phyloP scores from a whole-genome alignment of 2,888 invertebrate genomes.

The Germaria angustata region DNA sequence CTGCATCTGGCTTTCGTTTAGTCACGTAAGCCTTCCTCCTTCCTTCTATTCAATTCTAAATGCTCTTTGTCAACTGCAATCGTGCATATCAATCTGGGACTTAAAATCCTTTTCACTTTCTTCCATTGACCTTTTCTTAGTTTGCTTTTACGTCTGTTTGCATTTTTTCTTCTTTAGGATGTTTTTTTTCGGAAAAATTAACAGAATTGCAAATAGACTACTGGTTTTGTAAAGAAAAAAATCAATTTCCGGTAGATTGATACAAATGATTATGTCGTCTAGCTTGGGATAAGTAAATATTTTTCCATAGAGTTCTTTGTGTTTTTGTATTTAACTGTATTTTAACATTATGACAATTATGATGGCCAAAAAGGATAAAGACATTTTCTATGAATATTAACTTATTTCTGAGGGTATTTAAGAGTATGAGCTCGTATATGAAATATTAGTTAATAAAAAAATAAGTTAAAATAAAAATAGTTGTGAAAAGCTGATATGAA shows the following conservation, averaged over 20 bases:
- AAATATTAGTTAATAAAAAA: background rate
- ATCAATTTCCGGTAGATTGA: conserved; percentile 62
- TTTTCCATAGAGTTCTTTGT: background rate
- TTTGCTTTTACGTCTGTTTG: background rate
- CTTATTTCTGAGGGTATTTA: too few relatives aligned
- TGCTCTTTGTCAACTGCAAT: conserved; percentile 49
- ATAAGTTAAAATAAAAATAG: background rate
- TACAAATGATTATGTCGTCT: conserved; percentile 57
- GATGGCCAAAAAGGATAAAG: background rate
- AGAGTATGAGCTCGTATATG: too few relatives aligned
- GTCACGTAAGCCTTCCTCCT: conserved; percentile 31
- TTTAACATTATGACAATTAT: background rate
- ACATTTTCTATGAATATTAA: too few relatives aligned
- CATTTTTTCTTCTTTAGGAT: background rate
- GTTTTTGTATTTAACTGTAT: background rate
- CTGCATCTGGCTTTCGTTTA: conserved; percentile 35
- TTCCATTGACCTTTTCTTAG: conserved; percentile 48
- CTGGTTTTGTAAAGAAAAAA: conserved; percentile 15
- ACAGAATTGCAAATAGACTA: conserved; percentile 10
- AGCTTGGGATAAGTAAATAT: conserved; percentile 36
- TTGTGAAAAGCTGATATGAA: too few relatives aligned
- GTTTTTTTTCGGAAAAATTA: conserved; percentile 12
- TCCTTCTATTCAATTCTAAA: background rate
- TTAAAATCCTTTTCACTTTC: conserved; percentile 65
- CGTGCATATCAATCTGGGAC: conserved; percentile 63